Base-by-base conservation (phyloP, 2,113 vertebrate genomes). In the Eubucco bourcierii region DNA sequence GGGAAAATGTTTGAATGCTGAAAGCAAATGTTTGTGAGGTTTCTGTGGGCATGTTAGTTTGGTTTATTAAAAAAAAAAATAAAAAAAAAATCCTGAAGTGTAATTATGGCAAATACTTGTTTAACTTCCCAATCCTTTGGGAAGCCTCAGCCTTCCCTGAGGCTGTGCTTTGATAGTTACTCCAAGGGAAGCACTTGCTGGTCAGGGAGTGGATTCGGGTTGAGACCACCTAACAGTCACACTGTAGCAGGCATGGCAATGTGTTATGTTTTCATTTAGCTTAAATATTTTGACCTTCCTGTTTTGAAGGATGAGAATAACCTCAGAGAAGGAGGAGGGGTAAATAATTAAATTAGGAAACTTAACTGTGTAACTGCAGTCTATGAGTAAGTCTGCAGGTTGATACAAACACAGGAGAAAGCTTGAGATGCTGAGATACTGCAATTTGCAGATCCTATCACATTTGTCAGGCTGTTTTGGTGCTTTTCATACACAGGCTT, bases 171-270 rank as follows among this genome's bases (percentile, higher is more conserved):
- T 90, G 84, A 27, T 77, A 84, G 80, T 34, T 94, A 86, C 85
- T 94, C 60, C 17, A 83, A 75, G 77, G 55, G 59, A 93, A 88
- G 75, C 68, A 56, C 81, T 95, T 95, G 65, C 83, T 83, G 67
- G 46, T 73, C 73, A 84, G 59, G 93, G 85, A 85, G 34, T 60
- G n/a, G 8, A 76, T 83, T 94, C 61, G 80, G 79, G 66, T 46
- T 91, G 80, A 94, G 95, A 96, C 95, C 94, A 96, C 96, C 96
- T 95, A 92, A 75, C 55, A 88, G 86, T 83, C 31, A 64, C 66
- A 47, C 70, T 53, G 68, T 65, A 86, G 29, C 64, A 86, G 71
- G 83, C 78, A 50, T 63, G 29, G 46, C 67, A 94, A 33, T 94
- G 60, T 77, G 84, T 87, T 87, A 53, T 94, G 81, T 94, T 97